Conservation (phyloP, 2,113 vertebrate species). For the Chroicocephalus ridibundus region DNA sequence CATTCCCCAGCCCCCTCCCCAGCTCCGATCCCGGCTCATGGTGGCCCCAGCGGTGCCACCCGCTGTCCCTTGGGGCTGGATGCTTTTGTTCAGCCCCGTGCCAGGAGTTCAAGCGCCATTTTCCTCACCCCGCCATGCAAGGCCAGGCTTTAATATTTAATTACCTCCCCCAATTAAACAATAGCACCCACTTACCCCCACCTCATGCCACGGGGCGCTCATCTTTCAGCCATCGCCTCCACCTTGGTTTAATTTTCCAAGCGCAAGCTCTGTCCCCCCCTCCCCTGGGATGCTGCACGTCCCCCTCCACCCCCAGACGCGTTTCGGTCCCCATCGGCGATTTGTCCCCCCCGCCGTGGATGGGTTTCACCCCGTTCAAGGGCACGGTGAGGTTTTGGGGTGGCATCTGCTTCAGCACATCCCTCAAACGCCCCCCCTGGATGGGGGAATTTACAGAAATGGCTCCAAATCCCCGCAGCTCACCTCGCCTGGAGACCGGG, state of each 20-base stretch:
- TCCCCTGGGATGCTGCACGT: not conserved
- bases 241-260: not conserved
- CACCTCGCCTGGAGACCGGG: not conserved
- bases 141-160: not conserved
- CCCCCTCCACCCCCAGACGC: not conserved
- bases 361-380: not conserved
- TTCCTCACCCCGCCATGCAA: not conserved
- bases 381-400: accelerated
- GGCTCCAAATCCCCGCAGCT: not conserved
- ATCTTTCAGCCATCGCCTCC: not conserved
- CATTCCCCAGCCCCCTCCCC: no score
- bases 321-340: not conserved
- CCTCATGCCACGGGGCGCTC: accelerated
- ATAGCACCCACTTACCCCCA: not conserved
- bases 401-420: not conserved
- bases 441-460: not conserved
- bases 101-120: not conserved
- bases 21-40: not conserved
- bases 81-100: not conserved
- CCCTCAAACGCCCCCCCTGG: accelerated
- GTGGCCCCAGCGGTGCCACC: not conserved
- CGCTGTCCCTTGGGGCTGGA: not conserved
- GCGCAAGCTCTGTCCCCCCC: not conserved
- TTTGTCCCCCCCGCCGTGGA: not conserved
- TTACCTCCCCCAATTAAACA: not conserved